phyloP scores from a whole-genome alignment of 2,113 vertebrate species.

The Datnioides undecimradiatus region DNA sequence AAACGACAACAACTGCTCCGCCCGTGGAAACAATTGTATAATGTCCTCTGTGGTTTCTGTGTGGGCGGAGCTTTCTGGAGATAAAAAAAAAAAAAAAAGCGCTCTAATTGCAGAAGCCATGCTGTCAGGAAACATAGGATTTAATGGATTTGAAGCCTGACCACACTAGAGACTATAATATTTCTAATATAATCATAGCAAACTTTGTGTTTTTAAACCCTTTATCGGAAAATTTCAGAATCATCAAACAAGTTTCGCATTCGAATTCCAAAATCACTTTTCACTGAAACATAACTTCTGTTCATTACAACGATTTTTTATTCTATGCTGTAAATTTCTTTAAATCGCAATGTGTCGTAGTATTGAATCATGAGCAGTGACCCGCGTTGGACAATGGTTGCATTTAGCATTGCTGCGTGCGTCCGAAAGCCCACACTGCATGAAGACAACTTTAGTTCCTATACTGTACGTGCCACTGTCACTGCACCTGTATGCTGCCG shows the following conservation, averaged over 20 bases:
- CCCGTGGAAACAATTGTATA: neutral
- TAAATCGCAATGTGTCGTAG: too few relatives aligned
- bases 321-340: too few relatives aligned
- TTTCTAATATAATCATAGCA: too few relatives aligned
- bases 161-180: neutral
- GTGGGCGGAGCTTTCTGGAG: neutral
- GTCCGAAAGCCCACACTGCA: neutral
- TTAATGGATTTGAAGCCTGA: neutral
- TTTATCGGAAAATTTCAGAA: too few relatives aligned
- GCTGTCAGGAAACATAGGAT: neutral
- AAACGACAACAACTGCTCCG: neutral
- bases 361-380: neutral
- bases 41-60: neutral
- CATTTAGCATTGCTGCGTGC: too few relatives aligned
- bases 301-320: too few relatives aligned
- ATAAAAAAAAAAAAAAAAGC: neutral
- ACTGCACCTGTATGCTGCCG: slow-evolving; percentile 88
- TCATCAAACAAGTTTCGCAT: too few relatives aligned
- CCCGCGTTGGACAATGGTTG: neutral
- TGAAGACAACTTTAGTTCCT: neutral
- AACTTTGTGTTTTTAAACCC: too few relatives aligned
- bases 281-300: too few relatives aligned
- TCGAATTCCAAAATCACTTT: too few relatives aligned
- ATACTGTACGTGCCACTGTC: neutral
- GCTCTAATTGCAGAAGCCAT: neutral